Evolutionary conservation across 2,113 vertebrate species (phyloP).

Genomic region (Pseudopodoces humilis): DNA sequence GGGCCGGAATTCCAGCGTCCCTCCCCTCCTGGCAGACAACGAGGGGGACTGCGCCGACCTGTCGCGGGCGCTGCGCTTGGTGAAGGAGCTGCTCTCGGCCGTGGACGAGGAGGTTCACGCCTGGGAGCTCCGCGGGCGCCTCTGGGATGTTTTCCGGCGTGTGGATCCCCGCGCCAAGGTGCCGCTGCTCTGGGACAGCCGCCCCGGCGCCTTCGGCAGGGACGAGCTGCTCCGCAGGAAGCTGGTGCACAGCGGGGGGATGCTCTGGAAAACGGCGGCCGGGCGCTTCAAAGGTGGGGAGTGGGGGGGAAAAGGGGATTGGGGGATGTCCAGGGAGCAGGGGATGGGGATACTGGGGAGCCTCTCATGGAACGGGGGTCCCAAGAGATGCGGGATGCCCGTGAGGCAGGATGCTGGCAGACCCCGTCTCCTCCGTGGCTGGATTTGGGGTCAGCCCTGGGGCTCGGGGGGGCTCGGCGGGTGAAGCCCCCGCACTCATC

Average conservation of each 20-base stretch:
- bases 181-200: slow-evolving; percentile 69
- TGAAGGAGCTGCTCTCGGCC: slow-evolving; percentile 83
- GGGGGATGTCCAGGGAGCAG: too few species aligned
- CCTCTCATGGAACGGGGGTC: background rate
- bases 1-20: accelerated
- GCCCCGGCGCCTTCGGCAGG: slow-evolving; percentile 76
- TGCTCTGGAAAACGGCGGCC: slow-evolving; percentile 87
- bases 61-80: slow-evolving; percentile 69
- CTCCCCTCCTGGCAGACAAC: slow-evolving; percentile 59
- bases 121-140: slow-evolving; percentile 80
- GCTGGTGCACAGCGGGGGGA: slow-evolving; percentile 84
- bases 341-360: background rate
- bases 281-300: slow-evolving; percentile 85
- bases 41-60: slow-evolving; percentile 80
- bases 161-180: slow-evolving; percentile 79
- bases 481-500: background rate
- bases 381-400: accelerated
- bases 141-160: slow-evolving; percentile 85
- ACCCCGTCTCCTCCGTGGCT: accelerated
- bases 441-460: background rate
- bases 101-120: slow-evolving; percentile 88
- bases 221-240: slow-evolving; percentile 84
- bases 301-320: accelerated
- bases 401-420: background rate
- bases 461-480: accelerated